These are phyloP conservation scores for Macropodus opercularis DNA, from an alignment of 2,797 vertebrate species.

Conservation along the genomic window DNA sequence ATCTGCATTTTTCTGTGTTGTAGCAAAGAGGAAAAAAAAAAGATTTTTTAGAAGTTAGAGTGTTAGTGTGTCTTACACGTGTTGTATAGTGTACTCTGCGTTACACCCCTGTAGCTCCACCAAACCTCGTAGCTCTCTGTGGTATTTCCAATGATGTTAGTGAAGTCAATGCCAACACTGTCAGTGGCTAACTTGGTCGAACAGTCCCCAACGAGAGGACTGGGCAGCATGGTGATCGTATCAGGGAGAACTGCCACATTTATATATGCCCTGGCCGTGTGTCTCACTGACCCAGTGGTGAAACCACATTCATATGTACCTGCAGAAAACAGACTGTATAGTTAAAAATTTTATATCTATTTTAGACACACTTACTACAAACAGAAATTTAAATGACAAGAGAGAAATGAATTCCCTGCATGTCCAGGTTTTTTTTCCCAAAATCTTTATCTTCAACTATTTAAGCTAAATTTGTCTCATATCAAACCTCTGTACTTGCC, in stretches of 20 bases:
- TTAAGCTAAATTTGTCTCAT: not conserved
- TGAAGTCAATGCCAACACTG: fast-evolving
- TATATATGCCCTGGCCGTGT: conserved; percentile 48
- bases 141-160: conserved; percentile 30
- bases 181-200: fast-evolving
- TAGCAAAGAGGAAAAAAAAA: not conserved
- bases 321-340: conserved; percentile 54
- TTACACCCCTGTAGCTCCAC: fast-evolving
- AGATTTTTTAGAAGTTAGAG: not conserved
- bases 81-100: fast-evolving
- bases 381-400: too few relatives aligned
- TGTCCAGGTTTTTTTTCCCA: too few relatives aligned
- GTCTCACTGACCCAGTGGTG: conserved; percentile 52
- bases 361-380: too few relatives aligned
- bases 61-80: conserved; percentile 19
- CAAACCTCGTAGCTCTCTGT: fast-evolving
- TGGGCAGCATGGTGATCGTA: conserved; percentile 29
- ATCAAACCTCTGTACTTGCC: conserved; percentile 44
- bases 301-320: conserved; percentile 77
- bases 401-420: too few relatives aligned
- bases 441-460: too few relatives aligned
- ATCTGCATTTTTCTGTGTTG: not conserved
- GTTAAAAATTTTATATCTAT: too few relatives aligned
- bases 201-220: conserved; percentile 65
- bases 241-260: conserved; percentile 73